phyloP scores from a whole-genome alignment of 2,113 vertebrate species.

The Ceyx margarethae region DNA sequence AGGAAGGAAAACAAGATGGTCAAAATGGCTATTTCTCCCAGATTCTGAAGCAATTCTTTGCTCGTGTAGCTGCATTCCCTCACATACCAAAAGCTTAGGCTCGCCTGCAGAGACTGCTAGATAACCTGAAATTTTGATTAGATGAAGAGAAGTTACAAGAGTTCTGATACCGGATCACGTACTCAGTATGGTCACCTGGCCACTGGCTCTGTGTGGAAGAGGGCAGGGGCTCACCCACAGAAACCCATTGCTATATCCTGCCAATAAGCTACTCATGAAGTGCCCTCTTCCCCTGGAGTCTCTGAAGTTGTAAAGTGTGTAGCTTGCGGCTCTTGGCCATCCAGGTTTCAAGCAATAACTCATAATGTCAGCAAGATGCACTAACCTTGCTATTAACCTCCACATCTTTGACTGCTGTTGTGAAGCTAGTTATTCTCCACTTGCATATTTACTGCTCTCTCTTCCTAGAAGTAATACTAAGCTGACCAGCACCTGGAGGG shows the following conservation, averaged over 20 bases:
- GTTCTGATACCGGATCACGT: background rate
- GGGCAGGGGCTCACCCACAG: background rate
- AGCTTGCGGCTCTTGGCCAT: background rate
- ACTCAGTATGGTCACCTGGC: background rate
- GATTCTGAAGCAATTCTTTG: background rate
- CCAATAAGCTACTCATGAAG: background rate
- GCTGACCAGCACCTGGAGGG: background rate
- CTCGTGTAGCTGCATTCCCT: background rate
- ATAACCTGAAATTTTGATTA: background rate
- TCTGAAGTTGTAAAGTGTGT: background rate
- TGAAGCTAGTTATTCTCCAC: background rate
- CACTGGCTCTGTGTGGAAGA: fast-evolving
- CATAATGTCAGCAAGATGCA: background rate
- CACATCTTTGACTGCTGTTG: slow-evolving; percentile 1
- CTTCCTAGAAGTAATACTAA: slow-evolving; percentile 8
- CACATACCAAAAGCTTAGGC: background rate
- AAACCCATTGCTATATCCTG: background rate
- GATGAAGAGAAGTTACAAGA: background rate
- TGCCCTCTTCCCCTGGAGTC: background rate
- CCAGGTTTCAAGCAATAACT: background rate
- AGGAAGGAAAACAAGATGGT: background rate
- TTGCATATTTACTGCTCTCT: background rate
- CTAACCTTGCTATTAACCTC: background rate
- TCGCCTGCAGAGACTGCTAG: background rate
- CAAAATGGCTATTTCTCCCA: background rate